Evolutionary conservation across 1,140 invertebrate genomes (phyloP).

Genomic region (Plodia interpunctella): DNA sequence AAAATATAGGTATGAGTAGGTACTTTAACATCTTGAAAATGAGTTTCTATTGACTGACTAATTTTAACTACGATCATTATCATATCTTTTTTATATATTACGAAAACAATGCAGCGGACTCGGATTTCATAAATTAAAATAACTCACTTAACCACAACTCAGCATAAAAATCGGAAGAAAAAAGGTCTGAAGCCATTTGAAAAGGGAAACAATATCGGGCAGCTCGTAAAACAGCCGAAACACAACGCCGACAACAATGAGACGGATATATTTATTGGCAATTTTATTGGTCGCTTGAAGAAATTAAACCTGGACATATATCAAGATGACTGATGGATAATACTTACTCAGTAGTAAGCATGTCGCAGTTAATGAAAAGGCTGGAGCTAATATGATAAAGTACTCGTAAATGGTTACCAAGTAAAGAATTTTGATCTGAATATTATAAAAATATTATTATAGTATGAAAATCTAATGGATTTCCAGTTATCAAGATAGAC

Average conservation of each 20-base stretch:
- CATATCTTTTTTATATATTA: no score
- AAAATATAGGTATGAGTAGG: no score
- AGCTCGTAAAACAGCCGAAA: constrained; percentile 34
- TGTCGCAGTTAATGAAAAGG: constrained; percentile 23
- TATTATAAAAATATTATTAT: no score
- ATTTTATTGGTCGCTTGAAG: constrained; percentile 35
- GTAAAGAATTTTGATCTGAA: no score
- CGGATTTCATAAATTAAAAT: neutral
- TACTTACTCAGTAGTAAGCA: constrained; percentile 6
- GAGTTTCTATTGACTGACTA: no score
- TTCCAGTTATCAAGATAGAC: no score
- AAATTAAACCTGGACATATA: constrained; percentile 31
- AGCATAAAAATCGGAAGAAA: neutral
- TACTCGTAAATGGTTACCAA: no score
- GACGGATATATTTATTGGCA: constrained; percentile 35
- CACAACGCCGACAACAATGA: constrained; percentile 28
- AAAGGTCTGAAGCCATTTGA: constrained; percentile 13
- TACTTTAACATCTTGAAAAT: no score
- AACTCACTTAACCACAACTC: neutral
- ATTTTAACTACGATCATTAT: no score
- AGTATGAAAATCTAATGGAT: no score
- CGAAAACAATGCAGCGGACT: neutral
- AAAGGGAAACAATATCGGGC: constrained; percentile 19
- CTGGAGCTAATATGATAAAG: neutral
- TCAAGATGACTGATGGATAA: constrained; percentile 28